phyloP scores from a whole-genome alignment of 2,888 invertebrate species.

The Hemithea aestivaria region DNA sequence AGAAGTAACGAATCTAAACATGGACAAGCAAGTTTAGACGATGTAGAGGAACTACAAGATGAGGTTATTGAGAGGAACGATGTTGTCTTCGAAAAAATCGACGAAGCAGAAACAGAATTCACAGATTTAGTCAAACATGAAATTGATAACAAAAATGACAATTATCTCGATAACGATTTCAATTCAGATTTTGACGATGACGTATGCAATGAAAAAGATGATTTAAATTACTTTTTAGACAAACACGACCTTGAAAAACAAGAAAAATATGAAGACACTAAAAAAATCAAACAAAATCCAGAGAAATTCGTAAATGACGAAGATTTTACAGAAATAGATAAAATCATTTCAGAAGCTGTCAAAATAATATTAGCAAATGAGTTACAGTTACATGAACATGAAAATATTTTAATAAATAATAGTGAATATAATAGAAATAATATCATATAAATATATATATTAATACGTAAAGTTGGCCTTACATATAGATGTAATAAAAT shows the following conservation, averaged over 20 bases:
- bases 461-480: slow-evolving; percentile 26
- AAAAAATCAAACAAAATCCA: slow-evolving; percentile 3
- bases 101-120: slow-evolving; percentile 26
- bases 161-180: not conserved
- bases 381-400: slow-evolving; percentile 14
- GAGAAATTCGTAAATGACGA: slow-evolving; percentile 10
- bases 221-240: not conserved
- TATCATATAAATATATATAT: not conserved
- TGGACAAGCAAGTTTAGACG: slow-evolving; percentile 67
- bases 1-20: slow-evolving; percentile 38
- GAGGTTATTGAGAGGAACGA: slow-evolving; percentile 31
- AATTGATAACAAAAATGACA: not conserved
- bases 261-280: slow-evolving; percentile 5
- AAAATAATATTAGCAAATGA: slow-evolving; percentile 29
- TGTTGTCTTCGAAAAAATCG: slow-evolving; percentile 26
- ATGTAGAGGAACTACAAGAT: slow-evolving; percentile 66
- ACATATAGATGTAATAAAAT: slow-evolving; percentile 3
- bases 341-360: slow-evolving; percentile 31
- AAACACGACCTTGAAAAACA: slow-evolving; percentile 6
- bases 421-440: not conserved
- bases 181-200: slow-evolving; percentile 2
- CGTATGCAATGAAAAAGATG: not conserved
- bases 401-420: slow-evolving; percentile 5
- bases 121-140: slow-evolving; percentile 9
- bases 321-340: slow-evolving; percentile 28